These are phyloP conservation scores for Rhinatrema bivittatum DNA, from an alignment of 2,797 vertebrate genomes.

Conservation along the genomic window DNA sequence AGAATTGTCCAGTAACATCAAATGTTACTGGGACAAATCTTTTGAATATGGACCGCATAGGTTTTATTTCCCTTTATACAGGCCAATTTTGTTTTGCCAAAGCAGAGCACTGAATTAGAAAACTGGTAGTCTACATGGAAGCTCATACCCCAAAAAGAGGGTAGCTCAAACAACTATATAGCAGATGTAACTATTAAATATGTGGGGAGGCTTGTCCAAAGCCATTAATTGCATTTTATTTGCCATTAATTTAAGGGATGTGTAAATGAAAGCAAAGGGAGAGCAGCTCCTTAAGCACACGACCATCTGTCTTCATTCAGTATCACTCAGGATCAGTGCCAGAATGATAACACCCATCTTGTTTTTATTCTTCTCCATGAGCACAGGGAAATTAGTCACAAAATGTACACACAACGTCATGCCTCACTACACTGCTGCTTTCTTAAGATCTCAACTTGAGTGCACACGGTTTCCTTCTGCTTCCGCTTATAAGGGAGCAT, in stretches of 20 bases:
- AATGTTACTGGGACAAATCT: no score
- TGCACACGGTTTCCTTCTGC: no score
- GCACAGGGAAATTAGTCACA: conserved; percentile 39
- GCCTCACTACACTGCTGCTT: no score
- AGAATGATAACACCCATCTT: conserved; percentile 35
- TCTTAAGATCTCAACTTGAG: no score
- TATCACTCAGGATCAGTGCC: conserved; percentile 34
- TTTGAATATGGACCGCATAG: no score
- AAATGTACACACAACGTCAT: background rate
- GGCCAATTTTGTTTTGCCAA: conserved; percentile 20
- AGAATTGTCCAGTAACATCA: no score
- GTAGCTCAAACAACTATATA: conserved; percentile 25
- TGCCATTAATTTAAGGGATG: conserved; percentile 32
- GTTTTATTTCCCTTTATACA: no score
- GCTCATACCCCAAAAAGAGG: conserved; percentile 23
- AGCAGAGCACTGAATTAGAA: conserved; percentile 23
- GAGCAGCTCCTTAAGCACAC: conserved; percentile 46
- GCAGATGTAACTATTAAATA: conserved; percentile 34
- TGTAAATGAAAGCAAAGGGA: conserved; percentile 37
- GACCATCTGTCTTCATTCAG: conserved; percentile 47
- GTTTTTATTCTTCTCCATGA: conserved; percentile 29
- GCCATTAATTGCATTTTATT: conserved; percentile 34
- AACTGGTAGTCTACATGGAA: conserved; percentile 39
- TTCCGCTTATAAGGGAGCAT: no score
- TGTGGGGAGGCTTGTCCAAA: conserved; percentile 23